A percentile compares a stretch with the other conserved stretches of the same genome.
phyloP scores from a whole-genome alignment of 2,888 invertebrate genomes.

The Mesopsocus fuscifrons region DNA sequence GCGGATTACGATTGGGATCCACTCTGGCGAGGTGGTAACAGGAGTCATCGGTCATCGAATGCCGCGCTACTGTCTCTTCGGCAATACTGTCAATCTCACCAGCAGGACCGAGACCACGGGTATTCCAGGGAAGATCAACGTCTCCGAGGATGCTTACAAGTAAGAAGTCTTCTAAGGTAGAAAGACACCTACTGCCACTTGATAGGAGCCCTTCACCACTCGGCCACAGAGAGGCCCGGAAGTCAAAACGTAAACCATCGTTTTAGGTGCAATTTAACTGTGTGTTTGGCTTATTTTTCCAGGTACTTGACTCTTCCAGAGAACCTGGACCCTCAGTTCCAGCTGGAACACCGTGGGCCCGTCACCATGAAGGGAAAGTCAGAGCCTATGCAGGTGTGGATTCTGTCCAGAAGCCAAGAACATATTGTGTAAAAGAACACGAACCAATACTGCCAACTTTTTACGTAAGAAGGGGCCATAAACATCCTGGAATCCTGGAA shows the following conservation, averaged over 20 bases:
- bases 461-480: too few relatives aligned
- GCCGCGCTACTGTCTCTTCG: conserved; percentile 84
- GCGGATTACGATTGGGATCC: conserved; percentile 87
- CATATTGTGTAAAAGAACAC: conserved; percentile 11
- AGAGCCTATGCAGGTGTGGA: conserved; percentile 88
- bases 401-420: conserved; percentile 35
- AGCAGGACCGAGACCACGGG: conserved; percentile 89
- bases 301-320: conserved; percentile 63
- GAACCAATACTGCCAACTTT: too few relatives aligned
- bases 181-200: background rate
- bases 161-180: conserved; percentile 26
- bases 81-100: conserved; percentile 85
- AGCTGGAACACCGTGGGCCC: conserved; percentile 70
- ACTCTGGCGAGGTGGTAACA: conserved; percentile 85
- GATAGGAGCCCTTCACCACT: background rate
- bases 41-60: conserved; percentile 88
- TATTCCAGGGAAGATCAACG: conserved; percentile 70
- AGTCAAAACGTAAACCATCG: too few relatives aligned
- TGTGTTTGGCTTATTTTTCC: conserved; percentile 29
- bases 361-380: conserved; percentile 86
- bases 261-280: too few relatives aligned
- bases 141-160: conserved; percentile 83
- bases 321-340: conserved; percentile 67
- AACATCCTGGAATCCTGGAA: too few relatives aligned
- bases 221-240: too few relatives aligned